Percentiles rank a stretch among this genome's conserved stretches.
These are phyloP conservation scores for Murina feae DNA, from an alignment of 2,113 vertebrate species.

Conservation along the genomic window DNA sequence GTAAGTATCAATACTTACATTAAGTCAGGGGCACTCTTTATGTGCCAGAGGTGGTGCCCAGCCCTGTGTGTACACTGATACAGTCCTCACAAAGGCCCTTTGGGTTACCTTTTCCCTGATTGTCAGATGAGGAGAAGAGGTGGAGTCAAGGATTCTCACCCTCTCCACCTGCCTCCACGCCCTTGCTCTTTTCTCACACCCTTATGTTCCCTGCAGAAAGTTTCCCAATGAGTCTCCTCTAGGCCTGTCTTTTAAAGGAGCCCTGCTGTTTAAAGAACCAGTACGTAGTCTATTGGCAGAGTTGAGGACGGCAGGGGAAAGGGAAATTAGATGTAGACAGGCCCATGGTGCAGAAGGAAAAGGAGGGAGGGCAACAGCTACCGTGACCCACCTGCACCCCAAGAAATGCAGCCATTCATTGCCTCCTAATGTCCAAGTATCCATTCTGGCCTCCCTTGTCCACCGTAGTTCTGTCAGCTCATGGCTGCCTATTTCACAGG, in stretches of 20 bases:
- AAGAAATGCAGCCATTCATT: neutral
- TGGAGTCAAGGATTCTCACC: neutral
- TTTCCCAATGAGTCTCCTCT: neutral
- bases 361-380: neutral
- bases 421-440: neutral
- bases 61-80: neutral
- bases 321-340: neutral
- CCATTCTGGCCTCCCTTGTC: neutral
- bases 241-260: neutral
- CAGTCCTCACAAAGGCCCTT: neutral
- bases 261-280: neutral
- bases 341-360: neutral
- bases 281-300: neutral
- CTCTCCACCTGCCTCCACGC: no score
- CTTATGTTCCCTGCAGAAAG: neutral
- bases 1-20: neutral
- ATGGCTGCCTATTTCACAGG: neutral
- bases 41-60: neutral
- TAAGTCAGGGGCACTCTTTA: neutral
- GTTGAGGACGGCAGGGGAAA: neutral
- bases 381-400: rapidly evolving
- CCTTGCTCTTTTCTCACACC: neutral
- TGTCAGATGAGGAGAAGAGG: neutral
- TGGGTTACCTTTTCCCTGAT: neutral
- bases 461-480: neutral